Percentiles rank a stretch among this genome's conserved stretches.
Evolutionary conservation across 2,113 vertebrate genomes (phyloP).

Genomic region (Sorex fumeus): DNA sequence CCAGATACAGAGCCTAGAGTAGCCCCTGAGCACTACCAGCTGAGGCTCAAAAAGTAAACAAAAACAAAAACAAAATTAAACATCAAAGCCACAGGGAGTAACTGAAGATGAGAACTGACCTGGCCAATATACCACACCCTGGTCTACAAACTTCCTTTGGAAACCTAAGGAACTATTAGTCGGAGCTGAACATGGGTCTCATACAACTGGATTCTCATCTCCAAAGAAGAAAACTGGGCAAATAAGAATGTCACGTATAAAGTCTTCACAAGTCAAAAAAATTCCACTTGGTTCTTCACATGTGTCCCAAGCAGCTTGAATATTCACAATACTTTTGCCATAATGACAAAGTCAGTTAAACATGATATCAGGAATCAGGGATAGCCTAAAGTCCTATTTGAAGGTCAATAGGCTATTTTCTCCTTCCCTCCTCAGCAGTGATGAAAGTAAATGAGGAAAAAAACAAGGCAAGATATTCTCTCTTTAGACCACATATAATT

Average conservation of each 20-base stretch:
- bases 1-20: no score
- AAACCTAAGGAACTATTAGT: constrained; percentile 33
- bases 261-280: constrained; percentile 54
- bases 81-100: neutral
- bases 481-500: constrained; percentile 70
- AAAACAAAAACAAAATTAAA: constrained; percentile 11
- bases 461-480: constrained; percentile 47
- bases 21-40: no score
- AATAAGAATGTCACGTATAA: neutral
- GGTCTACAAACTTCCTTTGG: neutral
- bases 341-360: constrained; percentile 61
- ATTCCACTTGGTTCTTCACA: constrained; percentile 30
- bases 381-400: constrained; percentile 20
- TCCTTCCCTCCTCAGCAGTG: constrained; percentile 1
- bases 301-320: constrained; percentile 33
- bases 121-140: neutral
- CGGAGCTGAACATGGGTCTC: neutral
- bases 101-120: neutral
- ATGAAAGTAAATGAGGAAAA: constrained; percentile 65
- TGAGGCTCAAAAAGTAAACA: no score
- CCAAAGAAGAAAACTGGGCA: constrained; percentile 23
- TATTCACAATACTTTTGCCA: constrained; percentile 60
- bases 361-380: constrained; percentile 31
- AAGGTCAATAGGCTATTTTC: constrained; percentile 52
- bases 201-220: constrained; percentile 16